Evolutionary conservation across 2,113 vertebrate species (phyloP), one percentile per base, ranked within the genome.

Genomic region (Crocuta crocuta): DNA sequence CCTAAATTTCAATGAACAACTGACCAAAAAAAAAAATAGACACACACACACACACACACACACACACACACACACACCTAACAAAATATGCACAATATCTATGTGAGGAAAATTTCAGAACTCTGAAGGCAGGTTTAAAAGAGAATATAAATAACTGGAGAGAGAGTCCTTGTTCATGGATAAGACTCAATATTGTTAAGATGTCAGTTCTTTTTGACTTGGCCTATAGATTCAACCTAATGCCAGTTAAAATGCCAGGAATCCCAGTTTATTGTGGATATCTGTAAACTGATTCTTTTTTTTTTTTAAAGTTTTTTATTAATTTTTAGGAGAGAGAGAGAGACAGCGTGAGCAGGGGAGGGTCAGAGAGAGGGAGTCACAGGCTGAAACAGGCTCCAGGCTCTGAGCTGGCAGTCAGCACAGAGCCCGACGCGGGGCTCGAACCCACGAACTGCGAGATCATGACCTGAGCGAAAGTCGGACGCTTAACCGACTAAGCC

Each of bases 81-180:
- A 83, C 28, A 84, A 78, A 76, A 85, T 35, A 61, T 10, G 31
- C 74, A n/a, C 16, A 89, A 17, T 33, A 48, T 74, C n/a, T 85
- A 43, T 68, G 31, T 89, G 76, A 91, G 53, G 50, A 81, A 93
- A 97, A 76, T n/a, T 35, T 53, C 12, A 39, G 63, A 95, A 26
- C 17, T 58, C 63, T 87, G 15, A 81, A 61, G n/a, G 81, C 39
- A 61, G 6, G 39, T n/a, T 66, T 33, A 84, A 53, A 92, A 85
- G 11, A 91, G 78, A 7, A 53, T 39, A 63, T 66, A 94, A 35
- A 8, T 76, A 95, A 79, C 31, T 83, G 15, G 76, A 89, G 33
- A 78, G 31, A 79, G 24, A 48, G 3, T 84, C 6, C 39, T 31
- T 58, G 19, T 53, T 73, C 11, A 70, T 23, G 24, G 3, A 43